Base-by-base conservation (phyloP, 1,140 invertebrate species). In the Ips typographus region DNA sequence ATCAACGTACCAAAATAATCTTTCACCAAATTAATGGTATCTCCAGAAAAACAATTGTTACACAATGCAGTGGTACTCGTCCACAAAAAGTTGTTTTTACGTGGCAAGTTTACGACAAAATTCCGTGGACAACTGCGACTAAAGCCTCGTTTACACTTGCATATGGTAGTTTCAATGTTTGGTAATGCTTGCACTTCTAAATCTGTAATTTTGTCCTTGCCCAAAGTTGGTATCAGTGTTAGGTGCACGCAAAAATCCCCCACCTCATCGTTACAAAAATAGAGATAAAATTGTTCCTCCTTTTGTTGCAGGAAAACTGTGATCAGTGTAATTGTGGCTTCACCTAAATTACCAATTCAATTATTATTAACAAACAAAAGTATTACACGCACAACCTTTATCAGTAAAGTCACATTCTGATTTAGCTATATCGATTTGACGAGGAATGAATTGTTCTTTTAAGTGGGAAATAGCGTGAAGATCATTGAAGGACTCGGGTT, bases 361-460 rank as follows among this genome's bases (percentile, higher is more conserved):
- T 47, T 47, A 47, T 47, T 47, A 47, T 47, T 22, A 22, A 22
- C 22, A 22, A 22, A 22, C 0, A 22, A 22, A 22, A 22, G 44
- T 47, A 5, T 47, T 47, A 47, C n/a, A 47, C n/a, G 1, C 4
- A 47, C 44, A 47, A 55, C 51, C 49, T 55, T 65, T 65, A 7
- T 53, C 49, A 40, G 37, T 4, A 55, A 65, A 65, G 8, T 53
- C 67, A 42, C 67, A 69, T n/a, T 63, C 44, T 36, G 39, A 40
- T n/a, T 53, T 5, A 1, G 6, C 7, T 22, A 69, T 36, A 22
- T 59, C 47, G 22, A 62, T 42, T 63, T 68, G 57, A 42, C 66
- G 52, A 2, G 58, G 61, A 2, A 70, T 51, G 5, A 51, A 38
- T n/a, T 52, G 53, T 2, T 6, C 4, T 63, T 58, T 56, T 7